A percentile compares a stretch with the other conserved stretches of the same genome.
Conservation (phyloP, 2,888 invertebrate genomes). For the Oxycera nigricornis region DNA sequence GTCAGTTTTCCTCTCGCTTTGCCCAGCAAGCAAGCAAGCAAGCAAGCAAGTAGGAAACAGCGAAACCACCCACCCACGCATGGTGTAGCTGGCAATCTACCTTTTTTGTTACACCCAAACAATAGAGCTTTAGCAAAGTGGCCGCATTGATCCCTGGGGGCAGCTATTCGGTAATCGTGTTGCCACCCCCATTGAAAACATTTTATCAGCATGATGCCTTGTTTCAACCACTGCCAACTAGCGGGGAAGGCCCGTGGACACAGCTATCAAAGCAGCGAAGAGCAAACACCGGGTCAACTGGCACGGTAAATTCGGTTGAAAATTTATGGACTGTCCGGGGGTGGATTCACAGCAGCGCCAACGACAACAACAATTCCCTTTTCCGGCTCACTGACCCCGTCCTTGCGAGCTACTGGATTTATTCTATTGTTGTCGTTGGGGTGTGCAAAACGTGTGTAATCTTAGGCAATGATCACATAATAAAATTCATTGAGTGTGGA, state of each 20-base stretch:
- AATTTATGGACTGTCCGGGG: conserved; percentile 36
- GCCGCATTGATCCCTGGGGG: not conserved
- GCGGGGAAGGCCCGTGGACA: not conserved
- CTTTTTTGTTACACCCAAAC: conserved; percentile 23
- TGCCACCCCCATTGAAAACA: conserved; percentile 12
- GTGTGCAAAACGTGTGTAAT: conserved; percentile 45
- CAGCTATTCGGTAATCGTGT: not conserved
- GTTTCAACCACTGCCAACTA: not conserved
- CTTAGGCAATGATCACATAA: conserved; percentile 47
- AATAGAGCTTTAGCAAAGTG: not conserved
- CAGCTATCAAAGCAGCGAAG: not conserved
- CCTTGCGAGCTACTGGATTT: conserved; percentile 3
- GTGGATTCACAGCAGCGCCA: not conserved
- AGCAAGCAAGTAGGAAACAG: not conserved
- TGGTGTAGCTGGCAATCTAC: not conserved
- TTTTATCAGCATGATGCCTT: conserved; percentile 18
- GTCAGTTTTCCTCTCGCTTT: not conserved
- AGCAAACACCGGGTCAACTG: not conserved
- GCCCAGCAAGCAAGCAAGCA: not conserved
- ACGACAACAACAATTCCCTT: not conserved
- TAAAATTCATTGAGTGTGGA: conserved; percentile 42
- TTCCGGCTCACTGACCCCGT: conserved; percentile 3
- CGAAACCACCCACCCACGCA: not conserved
- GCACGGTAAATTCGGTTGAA: not conserved
- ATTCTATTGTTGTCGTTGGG: conserved; percentile 25